Base-by-base conservation (phyloP, 2,888 invertebrate species). In the Diachrysia chrysitis region DNA sequence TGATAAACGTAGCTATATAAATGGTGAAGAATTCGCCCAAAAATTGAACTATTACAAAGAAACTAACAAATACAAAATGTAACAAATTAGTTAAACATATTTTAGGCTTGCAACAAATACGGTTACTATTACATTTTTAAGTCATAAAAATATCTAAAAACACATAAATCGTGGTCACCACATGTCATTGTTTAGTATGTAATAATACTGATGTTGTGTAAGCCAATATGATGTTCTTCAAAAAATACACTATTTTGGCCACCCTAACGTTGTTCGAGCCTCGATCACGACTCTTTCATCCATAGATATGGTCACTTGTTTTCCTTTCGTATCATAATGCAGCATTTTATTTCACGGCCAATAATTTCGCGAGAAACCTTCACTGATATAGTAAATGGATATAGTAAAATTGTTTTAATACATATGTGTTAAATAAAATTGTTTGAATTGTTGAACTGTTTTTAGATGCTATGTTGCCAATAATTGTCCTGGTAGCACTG, bases 271-370 rank as follows among this genome's bases (percentile, higher is more conserved):
- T 57, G 19, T 23, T 48, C 37, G 66, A 63, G 61, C 58, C 48
- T 58, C 63, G 66, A 62, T 80, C 80, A 82, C 73, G 82, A 82
- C 69, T 58, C 63, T 60, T 57, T 58, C 56, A 42, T 59, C 46
- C 48, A 48, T 67, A 46, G 63, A 60, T 56, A 66, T 57, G 37
- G 32, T 56, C n/a, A 10, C 21, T 37, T 74, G 19, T 74, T 60
- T 68, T 37, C 48, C 53, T 66, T 66, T 70, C 19, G 10, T 58
- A 53, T 57, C 42, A 56, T 19, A 32, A 48, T 46, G 29, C 16
- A 21, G 48, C 21, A 51, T 51, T 51, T 51, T 51, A 21, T 51
- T 51, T 55, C 23, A 35, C 35, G 23, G 53, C 12, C 19, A 53
- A 56, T 59, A 55, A 58, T 32, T 17, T 53, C 55, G 42, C 42